Conservation (phyloP, 2,888 invertebrate species). For the Xestia rhomboidea region DNA sequence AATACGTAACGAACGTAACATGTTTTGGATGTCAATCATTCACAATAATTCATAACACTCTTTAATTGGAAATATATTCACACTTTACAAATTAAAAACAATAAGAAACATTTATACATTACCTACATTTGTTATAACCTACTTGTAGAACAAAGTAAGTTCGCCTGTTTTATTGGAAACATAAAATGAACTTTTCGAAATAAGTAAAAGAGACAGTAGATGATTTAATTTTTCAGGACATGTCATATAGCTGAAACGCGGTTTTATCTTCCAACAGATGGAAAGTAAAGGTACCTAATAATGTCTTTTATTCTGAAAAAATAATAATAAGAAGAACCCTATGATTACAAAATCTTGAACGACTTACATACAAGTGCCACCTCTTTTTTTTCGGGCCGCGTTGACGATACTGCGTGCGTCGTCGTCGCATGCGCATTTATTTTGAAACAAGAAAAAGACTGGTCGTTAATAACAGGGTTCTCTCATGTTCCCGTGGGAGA, state of each 20-base stretch:
- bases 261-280: background rate
- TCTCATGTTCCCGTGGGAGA: conserved; percentile 57
- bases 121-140: too few relatives aligned
- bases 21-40: background rate
- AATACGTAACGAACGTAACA: conserved; percentile 7
- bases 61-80: background rate
- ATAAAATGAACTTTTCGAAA: too few relatives aligned
- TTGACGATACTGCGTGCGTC: conserved; percentile 11
- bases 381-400: conserved; percentile 14
- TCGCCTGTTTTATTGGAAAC: too few relatives aligned
- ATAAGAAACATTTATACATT: too few relatives aligned
- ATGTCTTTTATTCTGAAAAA: background rate
- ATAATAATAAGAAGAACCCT: background rate
- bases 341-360: background rate
- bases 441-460: conserved; percentile 51
- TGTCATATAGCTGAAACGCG: background rate
- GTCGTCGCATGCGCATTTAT: conserved; percentile 37
- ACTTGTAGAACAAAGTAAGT: too few relatives aligned
- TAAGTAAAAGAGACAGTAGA: too few relatives aligned
- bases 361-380: conserved; percentile 7
- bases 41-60: background rate
- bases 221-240: too few relatives aligned
- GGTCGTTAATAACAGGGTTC: conserved; percentile 10
- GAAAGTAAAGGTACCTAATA: background rate
- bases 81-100: too few relatives aligned